Evolutionary conservation across 2,797 vertebrate species (phyloP), one percentile per base, ranked within the genome.

Genomic region (Harpagifer antarcticus): DNA sequence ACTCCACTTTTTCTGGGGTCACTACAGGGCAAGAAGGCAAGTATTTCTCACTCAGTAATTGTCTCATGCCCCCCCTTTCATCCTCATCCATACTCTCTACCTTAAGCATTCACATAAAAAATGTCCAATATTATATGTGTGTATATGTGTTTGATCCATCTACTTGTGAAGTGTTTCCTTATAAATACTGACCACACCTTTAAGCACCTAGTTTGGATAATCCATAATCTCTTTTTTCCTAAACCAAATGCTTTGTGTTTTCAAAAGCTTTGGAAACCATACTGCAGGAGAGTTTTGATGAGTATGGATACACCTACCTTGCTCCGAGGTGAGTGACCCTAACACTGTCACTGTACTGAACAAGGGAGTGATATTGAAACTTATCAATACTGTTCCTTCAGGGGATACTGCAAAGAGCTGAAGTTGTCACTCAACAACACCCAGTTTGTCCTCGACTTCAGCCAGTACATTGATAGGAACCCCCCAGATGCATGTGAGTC

Each of bases 381-480:
- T 71, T 55, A 86, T 58, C 33, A n/a, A 68, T 65, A 27, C 52
- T 82, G 79, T 91, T 85, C 89, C 79, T 82, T 74, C 76, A 99
- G 98, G 93, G 97, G 97, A 75, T 99, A 98, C 88, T 99, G 98
- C 92, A 96, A 82, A 71, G 97, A 97, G 47, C 91, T 99, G 86
- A 98, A 97, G 92, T 83, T 95, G 86, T 96, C 95, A 48, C 91
- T 93, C 81, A 99, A 99, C 94, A 99, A 98, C 92, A 97, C 97
- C 12, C 96, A 98, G 90, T 98, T 98, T 92, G 96, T 99, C 73
- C 89, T 96, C 74, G 96, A 98, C 91, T 97, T 99, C 91, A 96
- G 93, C 91, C 91, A 97, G 76, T 96, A 96, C 93, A 97, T 99
- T 81, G 95, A 98, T 71, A 94, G 92, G 85, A 92, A 95, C 91